Evolutionary conservation across 2,113 vertebrate genomes (phyloP).

Genomic region (Mungos mungo): DNA sequence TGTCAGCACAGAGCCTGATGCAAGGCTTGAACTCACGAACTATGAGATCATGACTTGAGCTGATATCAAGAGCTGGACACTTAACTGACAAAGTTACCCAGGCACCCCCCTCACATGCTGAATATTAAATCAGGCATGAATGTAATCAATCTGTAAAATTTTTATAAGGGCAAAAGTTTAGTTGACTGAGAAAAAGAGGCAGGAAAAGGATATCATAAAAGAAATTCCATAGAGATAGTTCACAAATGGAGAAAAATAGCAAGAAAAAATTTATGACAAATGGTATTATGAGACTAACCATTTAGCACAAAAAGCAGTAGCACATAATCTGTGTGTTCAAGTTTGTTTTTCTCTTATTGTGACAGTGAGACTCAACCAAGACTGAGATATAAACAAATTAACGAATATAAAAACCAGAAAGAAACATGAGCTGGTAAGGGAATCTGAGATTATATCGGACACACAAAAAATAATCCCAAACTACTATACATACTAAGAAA

Average conservation of each 20-base stretch:
- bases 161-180: background rate
- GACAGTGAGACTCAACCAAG: conserved; percentile 16
- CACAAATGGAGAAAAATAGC: background rate
- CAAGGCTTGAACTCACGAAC: no score
- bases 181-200: background rate
- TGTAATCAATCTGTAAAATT: conserved; percentile 11
- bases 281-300: background rate
- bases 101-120: background rate
- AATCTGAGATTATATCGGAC: background rate
- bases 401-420: conserved; percentile 8
- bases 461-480: background rate
- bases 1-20: no score
- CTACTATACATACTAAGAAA: background rate
- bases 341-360: conserved; percentile 6
- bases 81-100: no score
- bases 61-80: no score
- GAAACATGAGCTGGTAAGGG: background rate
- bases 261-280: conserved; percentile 16
- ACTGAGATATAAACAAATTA: conserved; percentile 9
- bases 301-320: background rate
- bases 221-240: background rate
- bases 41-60: no score
- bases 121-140: conserved; percentile 35
- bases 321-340: background rate
- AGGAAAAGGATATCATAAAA: background rate